A percentile compares a stretch with the other conserved stretches of the same genome.
Conservation (phyloP, 2,113 vertebrate genomes). For the Australoheros scitulus region DNA sequence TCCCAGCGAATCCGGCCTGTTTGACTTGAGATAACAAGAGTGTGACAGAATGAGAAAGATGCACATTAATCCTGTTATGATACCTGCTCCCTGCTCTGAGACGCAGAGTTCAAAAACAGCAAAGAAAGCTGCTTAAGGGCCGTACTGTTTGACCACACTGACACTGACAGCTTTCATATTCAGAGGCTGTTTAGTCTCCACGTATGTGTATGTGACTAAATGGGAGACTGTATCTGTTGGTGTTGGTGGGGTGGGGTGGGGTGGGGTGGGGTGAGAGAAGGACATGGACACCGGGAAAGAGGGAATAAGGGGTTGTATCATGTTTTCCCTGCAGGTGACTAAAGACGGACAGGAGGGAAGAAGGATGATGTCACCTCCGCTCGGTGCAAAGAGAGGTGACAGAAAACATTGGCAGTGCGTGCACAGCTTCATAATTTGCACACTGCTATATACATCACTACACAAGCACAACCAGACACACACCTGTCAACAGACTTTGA, state of each 20-base stretch:
- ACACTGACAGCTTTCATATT: conserved; percentile 34
- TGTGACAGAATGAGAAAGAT: conserved; percentile 42
- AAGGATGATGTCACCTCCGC: conserved; percentile 45
- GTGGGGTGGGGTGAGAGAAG: neutral
- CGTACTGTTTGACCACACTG: conserved; percentile 27
- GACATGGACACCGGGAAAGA: neutral
- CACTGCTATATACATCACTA: neutral
- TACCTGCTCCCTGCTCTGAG: conserved; percentile 23
- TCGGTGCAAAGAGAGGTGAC: conserved; percentile 9
- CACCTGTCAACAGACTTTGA: neutral
- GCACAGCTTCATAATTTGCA: neutral
- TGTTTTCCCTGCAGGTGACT: conserved; percentile 44
- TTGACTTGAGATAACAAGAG: conserved; percentile 36
- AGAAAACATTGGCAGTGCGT: conserved; percentile 21
- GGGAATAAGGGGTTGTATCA: conserved; percentile 5
- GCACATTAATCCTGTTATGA: conserved; percentile 45
- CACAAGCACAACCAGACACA: neutral
- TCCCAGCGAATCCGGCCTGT: conserved; percentile 40
- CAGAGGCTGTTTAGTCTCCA: neutral
- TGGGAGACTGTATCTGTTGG: neutral
- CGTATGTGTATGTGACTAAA: conserved; percentile 7
- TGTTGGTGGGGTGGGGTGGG: too few relatives aligned
- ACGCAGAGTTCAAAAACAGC: conserved; percentile 6
- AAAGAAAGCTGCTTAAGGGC: conserved; percentile 8
- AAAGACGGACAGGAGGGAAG: conserved; percentile 18